Conservation (phyloP, 2,797 vertebrate genomes). For the Chelon auratus region DNA sequence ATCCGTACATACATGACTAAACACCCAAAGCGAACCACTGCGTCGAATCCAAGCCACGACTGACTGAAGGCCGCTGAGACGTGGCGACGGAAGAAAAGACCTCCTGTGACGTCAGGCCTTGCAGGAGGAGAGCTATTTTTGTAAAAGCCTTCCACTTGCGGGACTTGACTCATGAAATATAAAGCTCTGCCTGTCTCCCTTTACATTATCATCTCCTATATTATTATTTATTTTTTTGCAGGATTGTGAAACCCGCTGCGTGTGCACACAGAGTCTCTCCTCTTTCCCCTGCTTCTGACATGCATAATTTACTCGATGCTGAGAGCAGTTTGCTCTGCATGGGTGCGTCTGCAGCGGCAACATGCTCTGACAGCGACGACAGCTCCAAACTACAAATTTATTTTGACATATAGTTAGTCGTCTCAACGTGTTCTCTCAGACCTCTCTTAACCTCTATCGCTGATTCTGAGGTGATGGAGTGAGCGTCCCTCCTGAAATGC, state of each 20-base stretch:
- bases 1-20: constrained; percentile 17
- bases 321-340: constrained; percentile 47
- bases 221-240: constrained; percentile 6
- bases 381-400: constrained; percentile 28
- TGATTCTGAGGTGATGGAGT: constrained; percentile 8
- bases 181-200: constrained; percentile 11
- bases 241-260: constrained; percentile 11
- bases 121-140: constrained; percentile 66
- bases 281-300: constrained; percentile 15
- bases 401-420: constrained; percentile 31
- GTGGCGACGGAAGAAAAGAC: constrained; percentile 10
- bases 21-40: not conserved
- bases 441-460: constrained; percentile 29
- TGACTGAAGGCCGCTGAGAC: constrained; percentile 35
- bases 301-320: constrained; percentile 59
- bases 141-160: constrained; percentile 29
- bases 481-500: constrained; percentile 3
- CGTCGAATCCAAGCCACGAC: constrained; percentile 18
- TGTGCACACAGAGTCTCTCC: constrained; percentile 4
- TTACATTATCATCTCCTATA: not conserved
- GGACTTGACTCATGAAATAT: constrained; percentile 49
- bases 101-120: constrained; percentile 66
- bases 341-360: constrained; percentile 14
- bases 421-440: not conserved
- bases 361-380: constrained; percentile 1